Conservation (phyloP, 2,797 vertebrate species). For the Crocidura indochinensis region DNA sequence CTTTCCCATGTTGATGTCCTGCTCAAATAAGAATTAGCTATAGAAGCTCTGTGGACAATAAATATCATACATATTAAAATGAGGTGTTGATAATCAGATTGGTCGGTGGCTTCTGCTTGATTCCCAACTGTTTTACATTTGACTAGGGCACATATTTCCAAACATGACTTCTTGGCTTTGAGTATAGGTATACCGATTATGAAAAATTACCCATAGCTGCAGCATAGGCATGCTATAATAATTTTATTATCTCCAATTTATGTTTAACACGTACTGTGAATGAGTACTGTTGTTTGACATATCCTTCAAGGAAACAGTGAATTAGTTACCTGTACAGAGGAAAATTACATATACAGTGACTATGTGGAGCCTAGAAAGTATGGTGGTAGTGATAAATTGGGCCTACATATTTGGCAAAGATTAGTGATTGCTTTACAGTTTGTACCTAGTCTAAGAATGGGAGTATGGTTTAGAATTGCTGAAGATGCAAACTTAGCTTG, state of each 20-base stretch:
- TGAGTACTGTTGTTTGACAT: background rate
- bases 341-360: slow-evolving; percentile 6
- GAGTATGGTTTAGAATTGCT: slow-evolving; percentile 8
- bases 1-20: slow-evolving; percentile 35
- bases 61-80: background rate
- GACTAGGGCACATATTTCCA: slow-evolving; percentile 52
- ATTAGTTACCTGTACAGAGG: background rate
- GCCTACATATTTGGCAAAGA: background rate
- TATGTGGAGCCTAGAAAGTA: background rate
- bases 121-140: slow-evolving; percentile 41
- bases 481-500: background rate
- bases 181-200: slow-evolving; percentile 21
- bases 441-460: background rate
- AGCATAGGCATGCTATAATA: background rate
- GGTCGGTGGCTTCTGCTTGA: slow-evolving; percentile 40
- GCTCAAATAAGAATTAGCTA: slow-evolving; percentile 36
- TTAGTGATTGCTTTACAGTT: background rate
- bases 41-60: slow-evolving; percentile 23
- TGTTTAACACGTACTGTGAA: slow-evolving; percentile 18
- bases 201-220: slow-evolving; percentile 20
- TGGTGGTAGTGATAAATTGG: background rate
- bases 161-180: slow-evolving; percentile 42
- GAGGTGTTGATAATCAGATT: background rate
- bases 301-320: slow-evolving; percentile 53
- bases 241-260: slow-evolving; percentile 6